These are phyloP conservation scores for Gasterosteus aculeatus DNA, from an alignment of 2,113 vertebrate species.

Conservation along the genomic window DNA sequence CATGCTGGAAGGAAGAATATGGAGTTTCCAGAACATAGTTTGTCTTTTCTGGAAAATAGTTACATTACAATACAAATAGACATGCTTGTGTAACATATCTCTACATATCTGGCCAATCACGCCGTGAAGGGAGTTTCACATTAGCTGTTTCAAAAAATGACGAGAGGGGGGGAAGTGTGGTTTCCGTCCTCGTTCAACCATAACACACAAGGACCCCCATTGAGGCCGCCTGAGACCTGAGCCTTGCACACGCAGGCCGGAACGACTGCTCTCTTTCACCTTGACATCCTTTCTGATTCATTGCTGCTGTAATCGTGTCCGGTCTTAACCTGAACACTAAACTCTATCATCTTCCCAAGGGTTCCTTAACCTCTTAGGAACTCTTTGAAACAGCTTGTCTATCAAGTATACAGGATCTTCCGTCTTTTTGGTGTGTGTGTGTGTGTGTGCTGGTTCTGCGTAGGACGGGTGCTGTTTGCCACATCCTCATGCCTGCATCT, in stretches of 20 bases:
- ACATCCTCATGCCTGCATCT: constrained; percentile 26
- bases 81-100: no score
- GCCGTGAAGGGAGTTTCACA: neutral
- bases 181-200: no score
- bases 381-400: constrained; percentile 11
- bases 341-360: constrained; percentile 11
- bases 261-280: constrained; percentile 4
- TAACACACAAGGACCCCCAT: neutral
- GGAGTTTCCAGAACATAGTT: neutral
- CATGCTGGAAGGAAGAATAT: neutral
- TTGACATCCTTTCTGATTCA: constrained; percentile 8
- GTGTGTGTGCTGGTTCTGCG: neutral
- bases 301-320: constrained; percentile 9
- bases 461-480: constrained; percentile 21
- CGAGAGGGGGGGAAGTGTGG: no score
- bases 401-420: constrained; percentile 2
- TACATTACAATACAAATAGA: no score
- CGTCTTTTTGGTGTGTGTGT: neutral
- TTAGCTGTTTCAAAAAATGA: neutral
- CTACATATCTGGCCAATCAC: neutral
- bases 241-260: neutral
- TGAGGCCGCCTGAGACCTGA: neutral
- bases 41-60: neutral
- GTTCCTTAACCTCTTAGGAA: constrained; percentile 22
- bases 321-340: constrained; percentile 14